Evolutionary conservation across 2,113 vertebrate species (phyloP).

Genomic region (Haplochromis burtoni): DNA sequence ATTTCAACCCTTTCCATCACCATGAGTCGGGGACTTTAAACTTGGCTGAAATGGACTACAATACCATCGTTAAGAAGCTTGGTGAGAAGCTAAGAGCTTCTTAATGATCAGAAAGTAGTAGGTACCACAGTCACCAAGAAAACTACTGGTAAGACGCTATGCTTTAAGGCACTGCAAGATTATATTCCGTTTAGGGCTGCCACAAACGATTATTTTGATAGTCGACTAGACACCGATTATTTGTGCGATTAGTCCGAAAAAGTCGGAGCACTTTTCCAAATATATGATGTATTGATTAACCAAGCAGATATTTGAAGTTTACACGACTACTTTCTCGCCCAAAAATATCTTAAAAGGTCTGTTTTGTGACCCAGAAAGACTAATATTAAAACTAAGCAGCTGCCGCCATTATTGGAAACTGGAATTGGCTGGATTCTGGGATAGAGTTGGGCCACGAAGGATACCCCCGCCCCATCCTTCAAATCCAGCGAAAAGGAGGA

Average conservation of each 20-base stretch:
- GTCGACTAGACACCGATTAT: background rate
- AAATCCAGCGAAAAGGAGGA: background rate
- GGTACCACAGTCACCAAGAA: background rate
- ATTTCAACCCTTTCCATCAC: too few relatives aligned
- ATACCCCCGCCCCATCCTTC: background rate
- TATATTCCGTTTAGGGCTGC: background rate
- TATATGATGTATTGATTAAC: background rate
- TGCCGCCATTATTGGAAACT: background rate
- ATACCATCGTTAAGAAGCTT: background rate
- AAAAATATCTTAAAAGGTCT: background rate
- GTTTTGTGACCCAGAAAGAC: background rate
- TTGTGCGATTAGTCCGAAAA: rapidly evolving
- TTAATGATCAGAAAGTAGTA: background rate
- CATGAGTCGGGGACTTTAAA: background rate
- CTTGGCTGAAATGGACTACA: background rate
- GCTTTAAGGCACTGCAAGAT: background rate
- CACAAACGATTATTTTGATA: background rate
- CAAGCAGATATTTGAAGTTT: background rate
- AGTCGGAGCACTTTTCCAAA: background rate
- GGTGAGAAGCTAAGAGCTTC: background rate
- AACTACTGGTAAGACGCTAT: background rate
- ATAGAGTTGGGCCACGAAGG: background rate
- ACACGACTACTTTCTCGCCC: rapidly evolving
- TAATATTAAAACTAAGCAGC: background rate
- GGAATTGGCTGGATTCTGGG: background rate